Conservation (phyloP, 2,797 vertebrate genomes). For the Acanthurus tractus region DNA sequence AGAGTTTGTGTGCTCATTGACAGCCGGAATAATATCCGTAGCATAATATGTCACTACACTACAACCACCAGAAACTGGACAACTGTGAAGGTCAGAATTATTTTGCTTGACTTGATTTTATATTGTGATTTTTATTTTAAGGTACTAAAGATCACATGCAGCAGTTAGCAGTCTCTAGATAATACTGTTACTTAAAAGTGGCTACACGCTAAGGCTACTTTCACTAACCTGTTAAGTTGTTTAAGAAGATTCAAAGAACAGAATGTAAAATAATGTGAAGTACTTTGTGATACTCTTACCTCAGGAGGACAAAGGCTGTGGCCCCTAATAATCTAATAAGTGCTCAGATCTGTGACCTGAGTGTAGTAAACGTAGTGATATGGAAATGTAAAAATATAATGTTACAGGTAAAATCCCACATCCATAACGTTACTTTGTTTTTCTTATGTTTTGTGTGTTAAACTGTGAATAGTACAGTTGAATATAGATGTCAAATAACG, state of each 20-base stretch:
- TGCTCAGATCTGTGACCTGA: neutral
- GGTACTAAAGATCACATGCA: neutral
- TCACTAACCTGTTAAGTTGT: neutral
- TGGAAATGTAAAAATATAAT: neutral
- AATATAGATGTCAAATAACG: neutral
- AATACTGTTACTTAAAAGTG: no score
- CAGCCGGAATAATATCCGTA: no score
- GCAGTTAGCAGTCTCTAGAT: no score
- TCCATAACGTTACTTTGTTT: neutral
- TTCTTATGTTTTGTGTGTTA: neutral
- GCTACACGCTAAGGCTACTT: neutral
- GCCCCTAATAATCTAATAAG: neutral
- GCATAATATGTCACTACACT: neutral
- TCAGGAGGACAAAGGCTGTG: neutral
- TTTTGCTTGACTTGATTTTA: neutral
- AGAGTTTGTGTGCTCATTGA: neutral
- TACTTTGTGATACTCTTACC: neutral
- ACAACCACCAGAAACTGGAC: no score
- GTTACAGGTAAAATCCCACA: neutral
- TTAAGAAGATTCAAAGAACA: neutral
- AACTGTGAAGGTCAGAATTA: neutral
- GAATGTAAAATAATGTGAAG: neutral
- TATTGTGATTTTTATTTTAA: neutral
- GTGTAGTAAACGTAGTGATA: neutral
- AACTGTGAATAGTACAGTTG: neutral